Percentiles rank a stretch among this genome's conserved stretches.
These are phyloP conservation scores for Thryonomys swinderianus DNA, from an alignment of 2,113 vertebrate species.

Conservation along the genomic window DNA sequence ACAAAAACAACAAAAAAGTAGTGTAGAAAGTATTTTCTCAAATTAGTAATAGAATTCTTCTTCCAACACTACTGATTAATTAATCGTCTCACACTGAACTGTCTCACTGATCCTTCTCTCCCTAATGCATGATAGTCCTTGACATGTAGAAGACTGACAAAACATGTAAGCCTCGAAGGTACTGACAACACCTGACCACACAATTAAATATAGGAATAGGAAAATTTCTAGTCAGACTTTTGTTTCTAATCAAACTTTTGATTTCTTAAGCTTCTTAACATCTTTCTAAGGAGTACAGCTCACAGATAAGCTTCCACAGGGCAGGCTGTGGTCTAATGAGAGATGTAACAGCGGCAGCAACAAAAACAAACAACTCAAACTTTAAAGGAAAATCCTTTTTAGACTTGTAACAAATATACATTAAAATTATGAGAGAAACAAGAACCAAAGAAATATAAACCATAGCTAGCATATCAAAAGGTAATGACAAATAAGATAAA, in stretches of 20 bases:
- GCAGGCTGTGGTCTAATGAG: neutral
- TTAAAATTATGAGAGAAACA: slow-evolving; percentile 10
- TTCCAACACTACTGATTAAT: neutral
- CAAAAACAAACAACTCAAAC: neutral
- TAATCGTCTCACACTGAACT: neutral
- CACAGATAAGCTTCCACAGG: neutral
- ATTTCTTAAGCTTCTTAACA: neutral
- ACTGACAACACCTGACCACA: neutral
- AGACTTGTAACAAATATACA: neutral
- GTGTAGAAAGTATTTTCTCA: neutral
- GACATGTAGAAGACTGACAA: neutral
- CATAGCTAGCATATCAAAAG: neutral
- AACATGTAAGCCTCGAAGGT: neutral
- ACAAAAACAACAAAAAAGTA: neutral
- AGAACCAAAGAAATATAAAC: slow-evolving; percentile 33
- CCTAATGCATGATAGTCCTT: neutral
- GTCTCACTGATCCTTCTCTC: neutral
- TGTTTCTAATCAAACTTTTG: neutral
- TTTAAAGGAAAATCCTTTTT: slow-evolving; percentile 32
- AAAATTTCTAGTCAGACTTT: neutral
- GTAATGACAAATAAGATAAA: neutral
- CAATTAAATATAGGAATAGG: neutral
- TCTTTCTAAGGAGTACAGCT: neutral
- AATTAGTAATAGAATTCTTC: neutral
- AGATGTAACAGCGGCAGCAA: neutral